phyloP scores from a whole-genome alignment of 2,797 vertebrate species.

The Tokudaia muenninki region DNA sequence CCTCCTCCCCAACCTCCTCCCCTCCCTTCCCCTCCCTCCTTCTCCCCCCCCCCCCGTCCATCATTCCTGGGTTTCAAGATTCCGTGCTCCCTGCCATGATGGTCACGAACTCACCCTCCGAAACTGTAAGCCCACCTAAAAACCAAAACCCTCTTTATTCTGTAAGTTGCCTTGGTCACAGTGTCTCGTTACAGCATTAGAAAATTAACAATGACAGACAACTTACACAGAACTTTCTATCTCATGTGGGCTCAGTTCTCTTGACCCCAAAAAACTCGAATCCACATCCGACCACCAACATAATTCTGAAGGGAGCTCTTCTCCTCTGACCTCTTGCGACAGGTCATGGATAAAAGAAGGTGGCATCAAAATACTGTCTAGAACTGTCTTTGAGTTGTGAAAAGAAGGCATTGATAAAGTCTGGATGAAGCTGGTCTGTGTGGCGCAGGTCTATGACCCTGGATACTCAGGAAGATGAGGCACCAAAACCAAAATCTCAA shows the following conservation, averaged over 20 bases:
- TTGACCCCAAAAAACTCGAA: neutral
- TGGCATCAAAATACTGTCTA: neutral
- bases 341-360: neutral
- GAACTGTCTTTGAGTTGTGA: neutral
- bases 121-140: neutral
- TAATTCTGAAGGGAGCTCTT: neutral
- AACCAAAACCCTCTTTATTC: too few relatives aligned
- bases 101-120: neutral
- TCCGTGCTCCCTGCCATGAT: neutral
- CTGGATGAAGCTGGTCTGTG: neutral
- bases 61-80: neutral
- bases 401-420: neutral
- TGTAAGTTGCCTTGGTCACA: neutral
- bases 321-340: neutral
- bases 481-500: too few relatives aligned
- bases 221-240: neutral
- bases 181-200: neutral
- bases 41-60: fast-evolving
- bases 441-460: neutral
- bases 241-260: neutral
- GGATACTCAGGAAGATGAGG: neutral
- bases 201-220: too few relatives aligned
- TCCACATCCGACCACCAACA: too few relatives aligned
- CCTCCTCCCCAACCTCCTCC: fast-evolving
- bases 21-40: fast-evolving